These are phyloP conservation scores for Flabesymbios commensalis DNA, from an alignment of 2,888 invertebrate genomes.

Conservation along the genomic window DNA sequence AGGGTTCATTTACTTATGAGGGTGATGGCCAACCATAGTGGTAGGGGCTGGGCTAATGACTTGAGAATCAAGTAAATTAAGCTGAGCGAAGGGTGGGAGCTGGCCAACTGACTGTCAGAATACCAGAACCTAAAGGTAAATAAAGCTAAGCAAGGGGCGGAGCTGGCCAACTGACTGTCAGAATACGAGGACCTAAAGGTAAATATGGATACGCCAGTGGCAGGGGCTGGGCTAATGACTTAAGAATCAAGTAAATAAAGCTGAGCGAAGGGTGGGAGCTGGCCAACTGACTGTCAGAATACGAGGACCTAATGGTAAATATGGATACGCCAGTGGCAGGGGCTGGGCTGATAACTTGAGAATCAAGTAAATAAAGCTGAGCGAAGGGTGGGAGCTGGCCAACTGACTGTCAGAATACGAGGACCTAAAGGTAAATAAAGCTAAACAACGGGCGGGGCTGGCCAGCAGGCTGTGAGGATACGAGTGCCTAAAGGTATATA, in stretches of 20 bases:
- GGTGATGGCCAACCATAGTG: too few species aligned
- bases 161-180: slow-evolving; percentile 78
- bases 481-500: too few species aligned
- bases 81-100: slow-evolving; percentile 77
- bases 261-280: slow-evolving; percentile 62
- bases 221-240: too few species aligned
- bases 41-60: too few species aligned
- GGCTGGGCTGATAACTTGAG: too few species aligned
- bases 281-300: slow-evolving; percentile 89
- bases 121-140: slow-evolving; percentile 90
- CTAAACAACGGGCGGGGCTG: background rate
- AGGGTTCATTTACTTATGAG: too few species aligned
- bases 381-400: slow-evolving; percentile 59
- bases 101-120: slow-evolving; percentile 97
- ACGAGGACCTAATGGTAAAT: slow-evolving; percentile 88
- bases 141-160: background rate
- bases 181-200: slow-evolving; percentile 96
- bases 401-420: slow-evolving; percentile 93
- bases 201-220: background rate
- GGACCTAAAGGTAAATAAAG: slow-evolving; percentile 82
- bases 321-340: background rate
- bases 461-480: too few species aligned
- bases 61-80: too few species aligned
- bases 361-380: too few species aligned
- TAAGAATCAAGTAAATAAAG: too few species aligned